A percentile compares a stretch with the other conserved stretches of the same genome.
Evolutionary conservation across 2,113 vertebrate species (phyloP).

Genomic region (Cricetomys ansorgei): DNA sequence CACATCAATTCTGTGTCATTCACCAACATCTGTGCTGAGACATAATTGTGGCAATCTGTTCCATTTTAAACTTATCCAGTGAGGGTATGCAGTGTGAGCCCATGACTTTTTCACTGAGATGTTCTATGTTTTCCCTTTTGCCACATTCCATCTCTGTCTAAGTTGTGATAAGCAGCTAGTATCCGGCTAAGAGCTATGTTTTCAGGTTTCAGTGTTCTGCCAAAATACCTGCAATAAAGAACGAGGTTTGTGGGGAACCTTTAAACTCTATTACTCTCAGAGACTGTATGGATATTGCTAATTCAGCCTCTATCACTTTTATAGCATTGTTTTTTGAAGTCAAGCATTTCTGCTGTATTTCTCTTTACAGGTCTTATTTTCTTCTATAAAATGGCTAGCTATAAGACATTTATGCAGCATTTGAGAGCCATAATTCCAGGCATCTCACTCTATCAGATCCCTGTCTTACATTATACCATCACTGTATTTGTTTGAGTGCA

Average conservation of each 20-base stretch:
- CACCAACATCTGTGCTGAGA: constrained; percentile 51
- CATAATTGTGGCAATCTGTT: constrained; percentile 66
- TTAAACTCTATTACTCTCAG: constrained; percentile 31
- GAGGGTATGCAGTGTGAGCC: constrained; percentile 59
- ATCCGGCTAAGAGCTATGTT: constrained; percentile 33
- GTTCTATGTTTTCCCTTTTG: constrained; percentile 47
- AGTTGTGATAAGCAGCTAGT: constrained; percentile 62
- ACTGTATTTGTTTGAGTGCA: background rate
- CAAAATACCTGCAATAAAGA: constrained; percentile 7
- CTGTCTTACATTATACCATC: background rate
- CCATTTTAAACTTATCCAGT: constrained; percentile 72
- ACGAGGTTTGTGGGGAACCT: background rate
- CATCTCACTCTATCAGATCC: background rate
- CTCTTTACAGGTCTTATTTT: background rate
- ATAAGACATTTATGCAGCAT: background rate
- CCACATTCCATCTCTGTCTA: constrained; percentile 60
- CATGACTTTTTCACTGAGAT: constrained; percentile 47
- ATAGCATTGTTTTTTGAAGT: constrained; percentile 46
- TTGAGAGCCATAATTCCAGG: background rate
- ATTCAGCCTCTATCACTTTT: constrained; percentile 29
- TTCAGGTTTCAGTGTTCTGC: constrained; percentile 27
- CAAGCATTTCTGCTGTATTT: constrained; percentile 38
- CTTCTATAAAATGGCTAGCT: constrained; percentile 30
- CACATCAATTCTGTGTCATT: constrained; percentile 64
- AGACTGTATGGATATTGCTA: constrained; percentile 7